Evolutionary conservation across 2,797 vertebrate species (phyloP), one percentile per base, ranked within the genome.

Genomic region (Rallus crepitans): DNA sequence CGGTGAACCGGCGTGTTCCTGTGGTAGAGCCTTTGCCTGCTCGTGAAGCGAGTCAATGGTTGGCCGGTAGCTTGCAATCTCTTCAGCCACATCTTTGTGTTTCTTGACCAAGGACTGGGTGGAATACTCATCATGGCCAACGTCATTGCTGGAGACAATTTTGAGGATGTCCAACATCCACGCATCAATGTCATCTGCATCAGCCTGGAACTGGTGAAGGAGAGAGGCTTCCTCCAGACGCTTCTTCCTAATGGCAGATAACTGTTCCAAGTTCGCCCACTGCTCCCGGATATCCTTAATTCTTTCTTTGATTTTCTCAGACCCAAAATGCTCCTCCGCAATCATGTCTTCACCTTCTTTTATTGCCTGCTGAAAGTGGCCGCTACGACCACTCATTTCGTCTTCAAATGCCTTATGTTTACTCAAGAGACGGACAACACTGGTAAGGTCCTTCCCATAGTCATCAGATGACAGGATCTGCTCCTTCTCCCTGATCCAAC

Each of bases 401-500:
- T 99, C 99, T 85, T 99, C 99, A 8, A 99, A 99, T 0, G 99
- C 99, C 53, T 99, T 99, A 96, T 99, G 99, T 90, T 99, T 99
- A 97, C 99, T 99, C 90, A 99, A 98, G 91, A 99, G 98, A 9
- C 99, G 98, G 83, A 99, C 45, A 0, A 99, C 98, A 0, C 99
- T 99, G 6, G 99, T 99, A 84, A 99, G 97, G 93, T 99, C 99
- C 95, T 99, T 99, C 56, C 99, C 99, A 0, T 98, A 99, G 93
- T 99, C 99, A 69, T 99, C 99, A 0, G 98, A 99, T 37, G 99
- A 99, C 80, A 99, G 97, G 93, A 99, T 99, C 98, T 99, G 99
- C 94, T 99, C 99, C 96, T 99, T 99, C 97, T 99, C 99, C 31
- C 99, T 97, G 95, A 99, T 99, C 99, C 99, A 99, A 45, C 99